Base-by-base conservation (phyloP, 53 echinoderm and acorn worm genomes). In the Stichopus horrens region DNA sequence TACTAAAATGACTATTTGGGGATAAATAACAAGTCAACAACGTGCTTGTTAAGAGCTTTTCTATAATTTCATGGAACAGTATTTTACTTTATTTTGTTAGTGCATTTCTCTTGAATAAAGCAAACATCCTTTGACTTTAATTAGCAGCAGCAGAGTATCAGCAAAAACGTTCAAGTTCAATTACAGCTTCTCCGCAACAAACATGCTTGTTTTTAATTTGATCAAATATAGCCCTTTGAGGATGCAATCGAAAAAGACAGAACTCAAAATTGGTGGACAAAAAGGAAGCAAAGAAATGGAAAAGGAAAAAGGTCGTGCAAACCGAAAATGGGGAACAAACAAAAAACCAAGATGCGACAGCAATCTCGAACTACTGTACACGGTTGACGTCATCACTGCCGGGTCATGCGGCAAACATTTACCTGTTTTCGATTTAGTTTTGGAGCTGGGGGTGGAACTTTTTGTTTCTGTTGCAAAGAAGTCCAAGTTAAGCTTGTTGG, bases 401-500 rank as follows among this genome's bases (percentile, higher is more conserved):
- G 86, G 74, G 81, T 58, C 57, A 37, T 37, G 21, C 18, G 22
- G 63, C 52, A 68, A 76, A 73, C 88, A 59, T 83, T 92, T 93
- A 93, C 93, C 93, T 93, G 93, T 77, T 88, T 90, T 93, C 58
- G 91, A 87, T 89, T 93, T 96, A 76, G 83, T 63, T 91, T 94
- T 96, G 90, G 93, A 86, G 83, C 85, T 88, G 84, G 91, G 91
- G 37, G 93, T 88, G 65, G 89, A 66, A 79, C 86, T 90, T 79
- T 92, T 92, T 86, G 93, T 88, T 89, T 97, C 97, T 55, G 86
- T 93, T 92, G 94, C 93, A 93, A 97, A 97, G 95, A 97, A 95
- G 92, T 97, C 97, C 97, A 97, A 94, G 89, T 97, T 97, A 87
- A 97, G 92, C 76, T 95, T 95, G 94, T 97, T 97, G 90, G 97